phyloP scores from a whole-genome alignment of 2,113 vertebrate genomes.

The Mormyrus lacerda region DNA sequence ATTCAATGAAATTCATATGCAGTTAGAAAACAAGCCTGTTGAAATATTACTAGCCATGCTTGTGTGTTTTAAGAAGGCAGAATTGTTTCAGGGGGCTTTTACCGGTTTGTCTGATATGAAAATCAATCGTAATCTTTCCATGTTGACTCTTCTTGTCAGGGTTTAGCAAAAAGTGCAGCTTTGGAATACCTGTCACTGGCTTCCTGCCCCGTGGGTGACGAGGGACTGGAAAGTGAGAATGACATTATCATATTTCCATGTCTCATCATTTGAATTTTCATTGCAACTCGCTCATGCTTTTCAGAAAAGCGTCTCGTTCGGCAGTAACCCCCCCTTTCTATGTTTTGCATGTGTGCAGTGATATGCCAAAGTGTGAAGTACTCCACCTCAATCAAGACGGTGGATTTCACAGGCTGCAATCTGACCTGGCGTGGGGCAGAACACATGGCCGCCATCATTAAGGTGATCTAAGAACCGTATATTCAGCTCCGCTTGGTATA shows the following conservation, averaged over 20 bases:
- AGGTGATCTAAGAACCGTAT: conserved; percentile 59
- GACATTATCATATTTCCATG: not conserved
- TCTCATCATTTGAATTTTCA: not conserved
- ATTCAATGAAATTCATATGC: not conserved
- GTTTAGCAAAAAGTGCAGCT: conserved; percentile 68
- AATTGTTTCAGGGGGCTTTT: not conserved
- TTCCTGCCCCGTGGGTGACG: conserved; percentile 79
- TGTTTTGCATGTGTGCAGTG: conserved; percentile 52
- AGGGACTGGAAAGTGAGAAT: conserved; percentile 80
- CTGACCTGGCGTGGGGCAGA: conserved; percentile 88
- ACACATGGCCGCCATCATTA: conserved; percentile 82
- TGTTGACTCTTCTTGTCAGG: conserved; percentile 56
- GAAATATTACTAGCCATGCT: not conserved
- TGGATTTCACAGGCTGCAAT: conserved; percentile 86
- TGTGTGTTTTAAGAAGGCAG: not conserved
- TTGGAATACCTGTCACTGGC: conserved; percentile 80
- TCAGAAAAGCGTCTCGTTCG: too few species aligned
- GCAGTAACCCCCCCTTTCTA: not conserved
- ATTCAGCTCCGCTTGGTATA: not conserved
- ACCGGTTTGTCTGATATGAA: not conserved
- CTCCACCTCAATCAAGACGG: conserved; percentile 67
- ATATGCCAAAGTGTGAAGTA: conserved; percentile 91
- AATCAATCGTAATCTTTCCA: not conserved
- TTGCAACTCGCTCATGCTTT: not conserved
- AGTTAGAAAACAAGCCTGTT: not conserved